Conservation (phyloP, 2,797 vertebrate genomes). For the Sandelia bainsii region DNA sequence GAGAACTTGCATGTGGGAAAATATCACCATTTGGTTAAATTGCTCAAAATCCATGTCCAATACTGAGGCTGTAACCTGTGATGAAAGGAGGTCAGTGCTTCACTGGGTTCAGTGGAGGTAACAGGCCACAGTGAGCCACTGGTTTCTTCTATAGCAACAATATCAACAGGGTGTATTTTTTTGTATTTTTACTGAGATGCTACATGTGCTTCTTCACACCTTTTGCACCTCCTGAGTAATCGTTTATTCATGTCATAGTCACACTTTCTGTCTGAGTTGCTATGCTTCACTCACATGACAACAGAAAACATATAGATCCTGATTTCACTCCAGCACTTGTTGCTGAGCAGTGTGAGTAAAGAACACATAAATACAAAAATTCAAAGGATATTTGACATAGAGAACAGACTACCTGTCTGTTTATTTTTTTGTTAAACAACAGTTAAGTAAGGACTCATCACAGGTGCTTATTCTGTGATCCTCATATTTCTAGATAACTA, state of each 20-base stretch:
- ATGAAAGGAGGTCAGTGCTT: neutral
- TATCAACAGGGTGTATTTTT: neutral
- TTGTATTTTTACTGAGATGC: neutral
- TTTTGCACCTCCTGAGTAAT: neutral
- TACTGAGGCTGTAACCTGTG: neutral
- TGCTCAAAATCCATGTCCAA: neutral
- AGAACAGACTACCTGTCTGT: constrained; percentile 12
- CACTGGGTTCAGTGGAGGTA: neutral
- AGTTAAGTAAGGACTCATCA: constrained; percentile 35
- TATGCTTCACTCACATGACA: neutral
- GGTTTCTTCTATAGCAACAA: neutral
- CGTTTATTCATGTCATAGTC: neutral
- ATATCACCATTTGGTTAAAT: neutral
- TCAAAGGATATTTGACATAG: neutral
- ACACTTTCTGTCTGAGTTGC: neutral
- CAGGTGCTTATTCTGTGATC: constrained; percentile 63
- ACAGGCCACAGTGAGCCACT: neutral
- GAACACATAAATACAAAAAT: neutral
- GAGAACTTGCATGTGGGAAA: neutral
- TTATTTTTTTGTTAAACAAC: constrained; percentile 40
- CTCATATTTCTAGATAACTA: constrained; percentile 54
- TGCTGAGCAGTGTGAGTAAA: neutral
- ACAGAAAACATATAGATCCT: constrained; percentile 4
- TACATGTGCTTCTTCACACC: neutral
- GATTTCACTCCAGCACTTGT: neutral